Evolutionary conservation across 1,140 invertebrate species (phyloP), one percentile per base, ranked within the genome.

Genomic region (Drosophila ironensis): DNA sequence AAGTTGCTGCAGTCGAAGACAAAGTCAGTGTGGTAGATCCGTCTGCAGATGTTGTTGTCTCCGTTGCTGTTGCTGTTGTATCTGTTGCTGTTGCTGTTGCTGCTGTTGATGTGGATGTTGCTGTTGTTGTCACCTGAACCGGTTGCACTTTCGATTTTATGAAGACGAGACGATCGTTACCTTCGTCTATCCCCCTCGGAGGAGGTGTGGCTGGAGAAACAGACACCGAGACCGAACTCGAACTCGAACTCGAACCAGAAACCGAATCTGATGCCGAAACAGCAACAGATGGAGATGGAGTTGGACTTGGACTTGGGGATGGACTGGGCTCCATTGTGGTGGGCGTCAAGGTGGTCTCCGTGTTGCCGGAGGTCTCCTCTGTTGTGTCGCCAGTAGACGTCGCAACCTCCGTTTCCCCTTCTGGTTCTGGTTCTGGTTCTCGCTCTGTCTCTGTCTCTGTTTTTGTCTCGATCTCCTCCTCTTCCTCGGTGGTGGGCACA

Each of bases 121-220:
- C 41, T 22, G 51, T 45, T 63, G 68, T 57, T 57, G 57, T 81
- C 42, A 80, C 42, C 80, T 86, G 74, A 84, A 86, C 87, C 80
- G 82, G 87, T 89, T 88, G 75, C 69, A 89, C 87, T 89, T 89
- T 89, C 87, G 78, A 87, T 89, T 89, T 89, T 87, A 87, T 59
- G 57, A 69, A 61, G 38, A 72, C 75, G 41, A 76, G 35, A 51
- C 48, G 50, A 72, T 70, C 69, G 76, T 68, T 45, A 59, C 30
- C 40, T 57, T 67, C 57, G 47, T 61, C 54, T 35, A 61, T 47
- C 53, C 50, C 28, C 11, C 41, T 2, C 2, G 63, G 47, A 38
- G 63, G 59, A 40, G 57, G 30, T 44, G 7, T 27, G 45, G 9
- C 16, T 40, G 41, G 20, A 22, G 20, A 22, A 5, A 22, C n/a